phyloP scores from a whole-genome alignment of 2,797 vertebrate genomes.

The Myotis findleyi region DNA sequence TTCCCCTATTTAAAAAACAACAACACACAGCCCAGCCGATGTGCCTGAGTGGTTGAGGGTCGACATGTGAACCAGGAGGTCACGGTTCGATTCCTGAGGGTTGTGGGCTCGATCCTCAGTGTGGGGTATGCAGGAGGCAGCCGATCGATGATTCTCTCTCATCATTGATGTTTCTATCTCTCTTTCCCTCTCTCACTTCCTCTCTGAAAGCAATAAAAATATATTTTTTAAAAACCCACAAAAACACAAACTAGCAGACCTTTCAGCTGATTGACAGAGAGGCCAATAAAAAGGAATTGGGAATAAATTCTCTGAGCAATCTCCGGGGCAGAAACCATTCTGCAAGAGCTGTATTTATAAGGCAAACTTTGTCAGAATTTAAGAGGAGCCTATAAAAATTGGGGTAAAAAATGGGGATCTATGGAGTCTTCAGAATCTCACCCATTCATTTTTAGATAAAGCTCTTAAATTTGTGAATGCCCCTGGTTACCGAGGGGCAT shows the following conservation, averaged over 20 bases:
- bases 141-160: too few species aligned
- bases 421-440: not conserved
- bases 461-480: not conserved
- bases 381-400: not conserved
- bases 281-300: not conserved
- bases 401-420: not conserved
- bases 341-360: not conserved
- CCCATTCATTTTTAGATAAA: not conserved
- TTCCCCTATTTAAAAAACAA: not conserved
- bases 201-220: too few species aligned
- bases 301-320: not conserved
- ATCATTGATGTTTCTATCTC: too few species aligned
- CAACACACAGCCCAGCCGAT: too few species aligned
- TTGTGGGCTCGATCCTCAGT: too few species aligned
- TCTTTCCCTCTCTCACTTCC: too few species aligned
- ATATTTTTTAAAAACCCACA: not conserved
- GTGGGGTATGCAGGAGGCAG: too few species aligned
- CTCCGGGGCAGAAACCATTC: not conserved
- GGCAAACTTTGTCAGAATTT: constrained; percentile 34
- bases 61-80: too few species aligned
- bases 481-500: not conserved
- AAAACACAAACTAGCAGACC: not conserved
- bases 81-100: too few species aligned
- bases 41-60: too few species aligned
- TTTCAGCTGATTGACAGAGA: not conserved